These are phyloP conservation scores for Caenorhabditis inopinata DNA, from an alignment of 1,140 invertebrate genomes.

Conservation along the genomic window DNA sequence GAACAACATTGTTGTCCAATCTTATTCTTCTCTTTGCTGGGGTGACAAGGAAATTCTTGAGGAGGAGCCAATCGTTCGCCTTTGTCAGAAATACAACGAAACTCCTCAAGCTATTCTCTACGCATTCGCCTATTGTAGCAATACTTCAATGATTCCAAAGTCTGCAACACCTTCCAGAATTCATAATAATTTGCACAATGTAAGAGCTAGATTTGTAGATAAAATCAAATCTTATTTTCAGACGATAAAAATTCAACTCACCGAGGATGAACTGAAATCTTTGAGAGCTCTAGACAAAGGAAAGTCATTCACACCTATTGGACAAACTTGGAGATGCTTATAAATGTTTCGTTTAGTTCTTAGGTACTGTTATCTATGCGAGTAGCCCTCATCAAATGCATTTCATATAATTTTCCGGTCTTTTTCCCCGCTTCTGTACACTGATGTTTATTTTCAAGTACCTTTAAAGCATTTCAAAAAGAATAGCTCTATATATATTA, in stretches of 20 bases:
- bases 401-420: too few relatives aligned
- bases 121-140: constrained; percentile 52
- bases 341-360: neutral
- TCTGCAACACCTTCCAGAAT: constrained; percentile 57
- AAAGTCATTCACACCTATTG: constrained; percentile 22
- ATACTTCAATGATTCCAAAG: constrained; percentile 60
- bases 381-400: too few relatives aligned
- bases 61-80: constrained; percentile 43
- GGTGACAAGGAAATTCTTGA: constrained; percentile 54
- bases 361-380: too few relatives aligned
- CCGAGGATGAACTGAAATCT: constrained; percentile 26
- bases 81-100: constrained; percentile 51
- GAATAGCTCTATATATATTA: too few relatives aligned
- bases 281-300: constrained; percentile 15
- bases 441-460: too few relatives aligned
- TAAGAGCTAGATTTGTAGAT: neutral
- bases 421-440: too few relatives aligned
- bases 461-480: too few relatives aligned
- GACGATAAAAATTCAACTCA: neutral
- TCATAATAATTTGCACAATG: constrained; percentile 51
- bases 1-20: constrained; percentile 67
- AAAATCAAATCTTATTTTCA: neutral
- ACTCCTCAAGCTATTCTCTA: constrained; percentile 55
- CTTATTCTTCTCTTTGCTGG: constrained; percentile 55
- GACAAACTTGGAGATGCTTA: constrained; percentile 2